Percentiles rank a stretch among this genome's conserved stretches.
Conservation (phyloP, 2,797 vertebrate species). For the Thamnophis elegans region DNA sequence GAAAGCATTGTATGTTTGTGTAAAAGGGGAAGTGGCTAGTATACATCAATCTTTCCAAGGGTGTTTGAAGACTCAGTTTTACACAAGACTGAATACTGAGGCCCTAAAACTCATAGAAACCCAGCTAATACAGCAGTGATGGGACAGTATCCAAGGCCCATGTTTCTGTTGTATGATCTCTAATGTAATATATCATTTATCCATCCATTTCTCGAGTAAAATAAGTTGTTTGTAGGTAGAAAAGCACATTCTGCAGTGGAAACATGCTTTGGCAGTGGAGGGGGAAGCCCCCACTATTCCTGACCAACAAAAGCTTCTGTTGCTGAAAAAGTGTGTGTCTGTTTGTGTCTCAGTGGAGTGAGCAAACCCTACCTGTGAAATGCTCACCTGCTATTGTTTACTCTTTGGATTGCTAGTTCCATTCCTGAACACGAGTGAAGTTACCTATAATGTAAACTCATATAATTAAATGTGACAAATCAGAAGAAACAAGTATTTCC, state of each 20-base stretch:
- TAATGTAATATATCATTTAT: neutral
- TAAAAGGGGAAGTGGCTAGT: neutral
- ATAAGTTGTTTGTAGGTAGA: neutral
- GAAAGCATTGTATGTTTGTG: neutral
- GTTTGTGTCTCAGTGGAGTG: neutral
- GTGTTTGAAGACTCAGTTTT: neutral
- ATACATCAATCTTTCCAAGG: neutral
- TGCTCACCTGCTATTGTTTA: neutral
- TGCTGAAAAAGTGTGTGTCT: neutral
- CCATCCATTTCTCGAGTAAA: neutral
- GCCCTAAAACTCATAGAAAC: neutral
- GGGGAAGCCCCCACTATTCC: neutral
- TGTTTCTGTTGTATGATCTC: neutral
- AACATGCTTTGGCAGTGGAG: neutral
- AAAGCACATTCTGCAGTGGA: neutral
- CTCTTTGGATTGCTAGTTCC: fast-evolving
- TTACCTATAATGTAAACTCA: neutral
- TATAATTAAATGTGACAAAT: neutral
- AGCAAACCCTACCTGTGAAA: neutral
- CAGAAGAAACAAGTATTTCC: neutral
- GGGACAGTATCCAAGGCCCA: neutral
- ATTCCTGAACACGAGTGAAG: neutral
- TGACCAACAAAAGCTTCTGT: neutral
- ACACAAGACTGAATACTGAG: neutral
- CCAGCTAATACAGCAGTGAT: neutral